Evolutionary conservation across 2,888 invertebrate species (phyloP), one percentile per base, ranked within the genome.

Genomic region (Alitta virens): DNA sequence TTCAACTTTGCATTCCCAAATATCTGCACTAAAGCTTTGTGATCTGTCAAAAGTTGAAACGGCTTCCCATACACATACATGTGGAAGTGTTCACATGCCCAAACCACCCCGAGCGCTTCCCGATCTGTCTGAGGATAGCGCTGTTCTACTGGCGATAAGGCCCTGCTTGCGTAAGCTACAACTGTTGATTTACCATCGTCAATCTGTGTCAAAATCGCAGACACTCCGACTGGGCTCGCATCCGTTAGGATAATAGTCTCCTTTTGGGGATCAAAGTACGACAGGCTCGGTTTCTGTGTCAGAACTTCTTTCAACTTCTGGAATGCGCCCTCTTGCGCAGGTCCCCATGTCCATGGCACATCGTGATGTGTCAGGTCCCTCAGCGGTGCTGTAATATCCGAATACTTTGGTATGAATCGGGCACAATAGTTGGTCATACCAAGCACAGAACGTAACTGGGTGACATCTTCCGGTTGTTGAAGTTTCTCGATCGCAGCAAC

Each of bases 361-460:
- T 25, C 38, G 7, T 3, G 14, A 3, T 18, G 5, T 3, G 54
- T 54, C 9, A 54, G n/a, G 2, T 23, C 18, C 7, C 54, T 5
- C 5, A 54, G 12, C 16, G 54, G 54, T n/a, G 9, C 54, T 2
- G 5, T 16, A n/a, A 54, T n/a, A 2, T 26, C 16, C 16, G 54
- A 3, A 2, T 12, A 54, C 5, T 38, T 18, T n/a, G 7, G 5
- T 2, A 54, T 38, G 33, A 27, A 54, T 33, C 54, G 5, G 2
- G 54, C 3, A 54, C 54, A 18, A 23, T 26, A 54, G 9, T 27
- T 5, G 12, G 73, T 51, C 38, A 50, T 54, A 0, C 74, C 72
- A 2, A 74, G 38, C 53, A 72, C 71, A 2, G 70, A 67, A 5
- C 66, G 58, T 16, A 74, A 56, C 27, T 74, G 63, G n/a, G 46